A percentile compares a stretch with the other conserved stretches of the same genome.
Conservation (phyloP, 2,888 invertebrate species). For the Dioctria rufipes region DNA sequence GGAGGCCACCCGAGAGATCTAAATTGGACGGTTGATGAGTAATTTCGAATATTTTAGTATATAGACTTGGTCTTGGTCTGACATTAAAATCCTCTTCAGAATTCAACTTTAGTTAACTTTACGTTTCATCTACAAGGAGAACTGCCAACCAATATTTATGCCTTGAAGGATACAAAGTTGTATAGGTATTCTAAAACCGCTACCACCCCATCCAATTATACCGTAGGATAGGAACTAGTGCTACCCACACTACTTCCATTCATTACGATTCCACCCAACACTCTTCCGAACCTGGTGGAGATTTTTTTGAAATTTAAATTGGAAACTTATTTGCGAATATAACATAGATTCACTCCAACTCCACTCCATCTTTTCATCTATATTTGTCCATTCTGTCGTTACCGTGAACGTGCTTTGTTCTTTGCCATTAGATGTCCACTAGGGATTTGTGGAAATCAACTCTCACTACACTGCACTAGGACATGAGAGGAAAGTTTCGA, state of each 20-base stretch:
- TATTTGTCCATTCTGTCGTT: constrained; percentile 17
- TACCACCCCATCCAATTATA: neutral
- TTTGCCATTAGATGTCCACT: constrained; percentile 35
- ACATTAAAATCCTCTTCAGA: constrained; percentile 11
- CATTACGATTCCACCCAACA: neutral
- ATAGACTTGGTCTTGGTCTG: neutral
- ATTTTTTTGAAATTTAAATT: constrained; percentile 41
- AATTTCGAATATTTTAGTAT: neutral
- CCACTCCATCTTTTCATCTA: neutral
- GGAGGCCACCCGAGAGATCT: neutral
- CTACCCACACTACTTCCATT: neutral
- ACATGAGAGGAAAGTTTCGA: neutral
- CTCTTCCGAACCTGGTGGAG: neutral
- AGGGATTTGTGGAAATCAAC: neutral
- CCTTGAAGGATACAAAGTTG: neutral
- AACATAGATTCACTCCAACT: neutral
- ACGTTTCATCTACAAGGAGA: constrained; percentile 10
- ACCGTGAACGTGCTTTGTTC: constrained; percentile 9
- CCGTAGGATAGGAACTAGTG: too few relatives aligned
- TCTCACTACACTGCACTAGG: neutral
- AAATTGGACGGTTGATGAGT: constrained; percentile 9
- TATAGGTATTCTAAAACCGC: neutral
- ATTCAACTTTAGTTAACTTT: neutral
- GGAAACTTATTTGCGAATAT: constrained; percentile 22
- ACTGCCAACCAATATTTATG: neutral